phyloP scores from a whole-genome alignment of 2,888 invertebrate species.

The Drosophila prostipennis region DNA sequence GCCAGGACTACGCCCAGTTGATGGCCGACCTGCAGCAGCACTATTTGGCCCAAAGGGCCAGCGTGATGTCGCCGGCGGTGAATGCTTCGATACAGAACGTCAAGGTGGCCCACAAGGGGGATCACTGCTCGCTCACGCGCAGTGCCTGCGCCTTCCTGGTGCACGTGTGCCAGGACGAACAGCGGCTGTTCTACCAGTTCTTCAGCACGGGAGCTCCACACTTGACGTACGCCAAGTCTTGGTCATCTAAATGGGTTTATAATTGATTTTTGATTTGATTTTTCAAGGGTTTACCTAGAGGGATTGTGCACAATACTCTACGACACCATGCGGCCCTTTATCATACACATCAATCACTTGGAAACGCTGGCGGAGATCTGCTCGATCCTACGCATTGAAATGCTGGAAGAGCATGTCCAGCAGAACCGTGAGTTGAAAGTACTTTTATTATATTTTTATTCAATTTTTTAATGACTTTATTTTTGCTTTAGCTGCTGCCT shows the following conservation, averaged over 20 bases:
- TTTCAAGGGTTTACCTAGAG: conserved; percentile 93
- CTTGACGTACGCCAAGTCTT: no score
- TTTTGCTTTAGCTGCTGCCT: conserved; percentile 86
- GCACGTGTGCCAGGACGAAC: conserved; percentile 97
- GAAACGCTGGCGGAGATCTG: conserved; percentile 99
- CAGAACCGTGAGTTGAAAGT: conserved; percentile 88
- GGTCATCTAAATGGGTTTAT: no score
- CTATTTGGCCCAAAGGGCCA: conserved; percentile 90
- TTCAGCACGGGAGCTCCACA: conserved; percentile 89
- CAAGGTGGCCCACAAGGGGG: conserved; percentile 87
- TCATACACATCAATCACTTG: conserved; percentile 98
- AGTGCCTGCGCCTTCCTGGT: conserved; percentile 95
- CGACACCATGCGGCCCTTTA: conserved; percentile 95
- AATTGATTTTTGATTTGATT: no score
- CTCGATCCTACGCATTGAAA: conserved; percentile 94
- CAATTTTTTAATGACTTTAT: no score
- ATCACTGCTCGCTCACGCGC: conserved; percentile 93
- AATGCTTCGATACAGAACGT: conserved; percentile 88
- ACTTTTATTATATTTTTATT: background rate
- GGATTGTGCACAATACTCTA: conserved; percentile 94
- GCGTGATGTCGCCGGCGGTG: conserved; percentile 89
- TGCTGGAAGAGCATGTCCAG: conserved; percentile 95
- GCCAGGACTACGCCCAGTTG: conserved; percentile 90
- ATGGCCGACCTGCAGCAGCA: conserved; percentile 92
- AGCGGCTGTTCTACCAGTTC: conserved; percentile 95